Evolutionary conservation across 2,113 vertebrate species (phyloP), one percentile per base, ranked within the genome.

Genomic region (Recurvirostra avosetta): DNA sequence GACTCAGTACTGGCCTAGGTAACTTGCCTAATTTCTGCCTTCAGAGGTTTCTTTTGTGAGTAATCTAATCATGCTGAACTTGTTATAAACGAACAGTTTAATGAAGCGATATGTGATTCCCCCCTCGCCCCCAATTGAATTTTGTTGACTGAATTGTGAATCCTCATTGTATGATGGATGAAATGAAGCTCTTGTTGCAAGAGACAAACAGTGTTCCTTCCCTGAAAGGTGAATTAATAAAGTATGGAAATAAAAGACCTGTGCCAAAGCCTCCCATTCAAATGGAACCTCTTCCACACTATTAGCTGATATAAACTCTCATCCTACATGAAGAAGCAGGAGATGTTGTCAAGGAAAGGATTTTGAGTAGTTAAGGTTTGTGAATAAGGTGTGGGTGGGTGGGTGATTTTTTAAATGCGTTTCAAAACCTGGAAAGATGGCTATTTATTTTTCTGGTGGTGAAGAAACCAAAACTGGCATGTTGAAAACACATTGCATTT

Each of bases 11-110:
- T 55, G 41, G 53, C 38, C 45, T 19, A 22, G 58, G 53, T 47
- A 94, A 82, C 70, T 58, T 61, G 38, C 67, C n/a, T 43, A 71
- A 52, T 89, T 84, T 75, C 63, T 82, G 29, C 63, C 90, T 88
- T 49, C 41, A 56, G 86, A 73, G 61, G 9, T 50, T 89, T 89
- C 50, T 86, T 58, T 67, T 62, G 9, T 49, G 66, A 73, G 53
- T 38, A 82, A 92, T 67, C 34, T 32, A 80, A 52, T 50, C 29
- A 62, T 34, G 55, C 8, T 3, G 8, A 87, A 73, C 45, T 30
- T 30, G 6, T 38, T 86, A 55, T 8, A 75, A 82, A 87, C 18
- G 20, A 92, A 50, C 29, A 52, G 29, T n/a, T 93, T 78, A 76
- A 40, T 78, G n/a, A 77, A 81, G 36, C 22, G 30, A 72, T 83